Percentiles rank a stretch among this genome's conserved stretches.
Conservation (phyloP, 2,888 invertebrate genomes). For the Alentia gelatinosa region DNA sequence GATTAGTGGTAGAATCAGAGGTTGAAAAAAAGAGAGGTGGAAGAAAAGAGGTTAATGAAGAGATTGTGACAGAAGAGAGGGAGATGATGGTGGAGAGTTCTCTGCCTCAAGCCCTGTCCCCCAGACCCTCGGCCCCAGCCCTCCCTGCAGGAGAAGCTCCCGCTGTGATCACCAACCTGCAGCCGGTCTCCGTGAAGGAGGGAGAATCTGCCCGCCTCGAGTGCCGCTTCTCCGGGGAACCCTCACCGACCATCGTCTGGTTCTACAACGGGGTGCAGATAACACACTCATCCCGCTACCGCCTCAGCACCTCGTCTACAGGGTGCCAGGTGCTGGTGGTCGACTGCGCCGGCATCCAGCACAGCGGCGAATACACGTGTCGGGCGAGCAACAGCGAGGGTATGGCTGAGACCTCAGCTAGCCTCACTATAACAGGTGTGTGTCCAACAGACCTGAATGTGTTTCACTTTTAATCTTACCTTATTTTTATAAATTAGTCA, state of each 20-base stretch:
- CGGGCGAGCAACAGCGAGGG: conserved; percentile 96
- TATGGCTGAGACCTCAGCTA: conserved; percentile 75
- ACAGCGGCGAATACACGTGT: conserved; percentile 97
- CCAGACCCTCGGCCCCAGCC: neutral
- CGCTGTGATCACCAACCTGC: conserved; percentile 62
- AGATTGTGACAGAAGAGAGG: neutral
- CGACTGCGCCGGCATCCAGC: conserved; percentile 95
- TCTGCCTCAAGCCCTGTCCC: neutral
- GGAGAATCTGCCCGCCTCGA: conserved; percentile 72
- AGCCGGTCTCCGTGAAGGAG: conserved; percentile 57
- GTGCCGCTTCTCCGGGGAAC: conserved; percentile 74
- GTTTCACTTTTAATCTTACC: neutral
- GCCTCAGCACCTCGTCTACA: conserved; percentile 68
- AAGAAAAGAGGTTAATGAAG: neutral
- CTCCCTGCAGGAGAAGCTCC: conserved; percentile 63
- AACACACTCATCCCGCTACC: conserved; percentile 73
- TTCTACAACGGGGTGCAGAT: conserved; percentile 88
- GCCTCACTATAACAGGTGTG: conserved; percentile 43
- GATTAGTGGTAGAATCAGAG: neutral
- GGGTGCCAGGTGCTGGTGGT: conserved; percentile 91
- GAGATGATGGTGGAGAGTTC: neutral
- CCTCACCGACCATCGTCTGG: conserved; percentile 86
- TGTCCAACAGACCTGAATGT: neutral
- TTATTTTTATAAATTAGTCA: neutral
- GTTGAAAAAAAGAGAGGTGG: neutral